A percentile compares a stretch with the other conserved stretches of the same genome.
These are phyloP conservation scores for Lycocorax pyrrhopterus DNA, from an alignment of 2,113 vertebrate species.

Conservation along the genomic window DNA sequence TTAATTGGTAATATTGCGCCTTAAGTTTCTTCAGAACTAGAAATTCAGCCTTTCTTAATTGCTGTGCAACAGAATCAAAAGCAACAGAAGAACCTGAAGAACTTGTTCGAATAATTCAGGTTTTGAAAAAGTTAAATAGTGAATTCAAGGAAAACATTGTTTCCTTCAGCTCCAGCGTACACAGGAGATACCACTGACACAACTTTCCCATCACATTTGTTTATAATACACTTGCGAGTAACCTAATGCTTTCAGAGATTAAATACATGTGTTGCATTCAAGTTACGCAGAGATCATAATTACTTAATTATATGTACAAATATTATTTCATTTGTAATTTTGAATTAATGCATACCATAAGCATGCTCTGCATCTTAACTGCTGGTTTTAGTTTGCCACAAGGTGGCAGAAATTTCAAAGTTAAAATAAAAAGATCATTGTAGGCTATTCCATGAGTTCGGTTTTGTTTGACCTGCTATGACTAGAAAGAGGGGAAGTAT, in stretches of 20 bases:
- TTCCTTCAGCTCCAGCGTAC: not conserved
- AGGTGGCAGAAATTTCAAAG: constrained; percentile 74
- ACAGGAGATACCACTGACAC: not conserved
- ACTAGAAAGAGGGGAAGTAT: not conserved
- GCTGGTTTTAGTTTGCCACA: constrained; percentile 60
- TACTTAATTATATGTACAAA: constrained; percentile 57
- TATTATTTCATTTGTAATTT: constrained; percentile 54
- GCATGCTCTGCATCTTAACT: not conserved
- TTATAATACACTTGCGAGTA: constrained; percentile 20
- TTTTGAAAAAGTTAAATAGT: not conserved
- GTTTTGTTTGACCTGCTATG: not conserved
- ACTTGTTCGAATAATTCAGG: not conserved
- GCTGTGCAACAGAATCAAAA: not conserved
- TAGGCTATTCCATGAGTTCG: not conserved
- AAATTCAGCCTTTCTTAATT: not conserved
- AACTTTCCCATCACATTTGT: constrained; percentile 17
- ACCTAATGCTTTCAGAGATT: constrained; percentile 30
- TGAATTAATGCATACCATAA: constrained; percentile 19
- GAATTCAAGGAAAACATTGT: not conserved
- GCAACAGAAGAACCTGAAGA: not conserved
- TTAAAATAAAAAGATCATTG: not conserved
- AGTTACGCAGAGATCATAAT: not conserved
- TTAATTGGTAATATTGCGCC: not conserved
- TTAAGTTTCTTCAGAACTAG: not conserved
- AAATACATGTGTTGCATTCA: constrained; percentile 18